Base-by-base conservation (phyloP, 2,797 vertebrate species). In the Acanthiza pusilla region DNA sequence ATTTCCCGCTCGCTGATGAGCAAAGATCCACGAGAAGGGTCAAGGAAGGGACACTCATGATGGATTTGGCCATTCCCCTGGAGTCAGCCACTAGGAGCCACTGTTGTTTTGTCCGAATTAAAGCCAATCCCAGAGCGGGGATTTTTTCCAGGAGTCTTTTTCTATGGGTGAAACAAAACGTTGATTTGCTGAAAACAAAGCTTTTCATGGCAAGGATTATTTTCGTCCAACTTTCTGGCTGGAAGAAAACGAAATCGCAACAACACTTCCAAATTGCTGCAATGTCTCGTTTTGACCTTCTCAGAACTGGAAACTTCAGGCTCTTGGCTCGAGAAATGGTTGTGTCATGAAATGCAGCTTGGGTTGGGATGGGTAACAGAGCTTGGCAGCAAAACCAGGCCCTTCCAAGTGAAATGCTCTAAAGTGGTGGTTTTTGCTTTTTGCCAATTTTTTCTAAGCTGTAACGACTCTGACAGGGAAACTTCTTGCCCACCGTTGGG, bases 11-110 rank as follows among this genome's bases (percentile, higher is more conserved):
- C 36, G 7, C 51, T 54, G 68, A 61, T 1, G 43, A 92, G 58
- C 72, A 30, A 22, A 89, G 72, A 92, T 48, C 76, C 71, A 71
- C 36, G 10, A 82, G 90, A n/a, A 89, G 40, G 51, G 79, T 91
- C 80, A 76, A 50, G 62, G 62, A 78, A 84, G 82, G 93, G 62
- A 36, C 54, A 43, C 58, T 29, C 50, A 19, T 18, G 73, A 83
- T 63, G 76, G 88, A 55, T 80, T 75, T 84, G 91, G 32, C 88
- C 83, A 85, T 68, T 53, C 67, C 85, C 70, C 62, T 47, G 54
- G 72, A 85, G 34, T 29, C 94, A 91, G 70, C 94, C 95, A 71
- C 96, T 96, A 96, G 96, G 95, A 96, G 95, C 89, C 94, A 93
- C 94, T 96, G 79, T 94, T 93, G 96, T 36, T 89, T 78, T 48